Base-by-base conservation (phyloP, 2,797 vertebrate species). In the Ambastaia sidthimunki region DNA sequence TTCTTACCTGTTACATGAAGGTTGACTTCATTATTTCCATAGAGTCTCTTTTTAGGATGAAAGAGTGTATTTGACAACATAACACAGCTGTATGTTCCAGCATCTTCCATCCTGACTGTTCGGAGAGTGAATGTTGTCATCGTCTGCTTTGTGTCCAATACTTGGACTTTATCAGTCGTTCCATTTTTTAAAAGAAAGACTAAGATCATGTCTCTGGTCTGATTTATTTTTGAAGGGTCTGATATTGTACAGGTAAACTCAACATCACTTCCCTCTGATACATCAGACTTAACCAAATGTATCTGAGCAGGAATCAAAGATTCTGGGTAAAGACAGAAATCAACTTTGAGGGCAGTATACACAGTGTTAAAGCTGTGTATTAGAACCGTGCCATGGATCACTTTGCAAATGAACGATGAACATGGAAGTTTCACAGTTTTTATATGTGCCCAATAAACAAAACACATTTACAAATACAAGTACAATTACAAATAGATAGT, bases 21-120 rank as follows among this genome's bases (percentile, higher is more conserved):
- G 11, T 47, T 25, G 37, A 68, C 50, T 76, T 31, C 66, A 57
- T 68, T 19, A 13, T 57, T 67, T 47, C 18, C 34, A 67, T 0
- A 21, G n/a, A 68, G 6, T 57, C 3, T 57, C 50, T n/a, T 76
- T 67, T 34, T 50, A 16, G n/a, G 11, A 54, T 57, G 41, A 76
- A 50, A 50, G 12, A 68, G 34, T 28, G 28, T 68, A 34, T 76
- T 68, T 37, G 67, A 47, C 10, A 67, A n/a, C 23, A 76, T 0
- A 76, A 55, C 52, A 76, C 74, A 76, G 5, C 63, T 68, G 74
- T 76, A 68, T 47, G 34, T 44, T 67, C 74, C 74, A 76, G 63
- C 63, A 16, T 76, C 63, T 44, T 68, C 74, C 21, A 28, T 57
- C 34, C 1, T 21, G 7, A 68, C 74, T 1, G 44, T 37, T 28